Evolutionary conservation across 1,140 invertebrate species (phyloP).

Genomic region (Rhagoletis pomonella): DNA sequence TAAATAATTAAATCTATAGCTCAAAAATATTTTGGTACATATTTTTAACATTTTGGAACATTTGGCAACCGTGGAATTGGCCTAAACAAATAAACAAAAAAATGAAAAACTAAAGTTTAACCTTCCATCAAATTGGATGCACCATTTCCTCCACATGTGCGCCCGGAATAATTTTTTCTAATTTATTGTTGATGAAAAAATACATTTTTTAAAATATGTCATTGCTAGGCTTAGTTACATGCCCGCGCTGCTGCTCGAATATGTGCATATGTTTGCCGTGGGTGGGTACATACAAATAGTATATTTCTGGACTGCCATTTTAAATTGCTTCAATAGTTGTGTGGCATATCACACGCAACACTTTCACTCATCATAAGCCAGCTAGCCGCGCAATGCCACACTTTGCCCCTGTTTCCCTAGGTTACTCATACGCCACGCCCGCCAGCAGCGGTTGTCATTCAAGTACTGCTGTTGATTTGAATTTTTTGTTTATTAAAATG

Average conservation of each 20-base stretch:
- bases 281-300: no score
- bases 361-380: neutral
- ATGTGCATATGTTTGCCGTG: neutral
- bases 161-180: conserved; percentile 6
- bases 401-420: neutral
- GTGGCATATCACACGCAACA: neutral
- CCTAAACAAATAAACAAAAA: neutral
- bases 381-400: neutral
- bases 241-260: neutral
- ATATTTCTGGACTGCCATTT: conserved; percentile 5
- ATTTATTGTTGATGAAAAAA: neutral
- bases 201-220: conserved; percentile 27
- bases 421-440: conserved; percentile 25
- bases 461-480: conserved; percentile 39
- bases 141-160: neutral
- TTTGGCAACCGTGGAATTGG: no score
- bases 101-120: neutral
- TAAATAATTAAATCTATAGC: no score
- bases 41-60: no score
- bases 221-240: neutral
- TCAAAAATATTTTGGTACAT: no score
- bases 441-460: neutral
- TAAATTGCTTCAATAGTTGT: conserved; percentile 43
- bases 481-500: conserved; percentile 13
- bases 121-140: neutral